Evolutionary conservation across 1,140 invertebrate species (phyloP).

Genomic region (silkworm (Bombyx mori)): DNA sequence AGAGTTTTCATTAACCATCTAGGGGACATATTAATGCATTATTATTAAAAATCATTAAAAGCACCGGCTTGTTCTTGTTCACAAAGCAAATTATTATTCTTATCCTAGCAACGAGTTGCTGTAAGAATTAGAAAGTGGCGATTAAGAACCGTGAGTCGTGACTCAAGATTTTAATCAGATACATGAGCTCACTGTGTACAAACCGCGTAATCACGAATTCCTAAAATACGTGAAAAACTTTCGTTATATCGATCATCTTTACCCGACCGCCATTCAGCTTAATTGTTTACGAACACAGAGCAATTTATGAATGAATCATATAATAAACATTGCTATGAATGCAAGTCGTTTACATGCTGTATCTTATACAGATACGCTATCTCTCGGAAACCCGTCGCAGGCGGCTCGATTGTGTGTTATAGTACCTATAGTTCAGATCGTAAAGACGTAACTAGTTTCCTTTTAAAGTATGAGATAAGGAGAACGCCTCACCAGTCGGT

Average conservation of each 20-base stretch:
- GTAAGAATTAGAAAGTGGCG: slow-evolving; percentile 23
- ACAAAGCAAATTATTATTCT: slow-evolving; percentile 8
- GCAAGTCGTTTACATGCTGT: no score
- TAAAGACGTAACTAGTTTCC: slow-evolving; percentile 60
- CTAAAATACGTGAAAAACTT: not conserved
- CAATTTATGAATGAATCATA: no score
- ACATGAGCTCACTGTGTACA: slow-evolving; percentile 16
- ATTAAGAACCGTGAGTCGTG: slow-evolving; percentile 21
- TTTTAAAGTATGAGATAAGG: slow-evolving; percentile 58
- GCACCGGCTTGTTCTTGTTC: no score
- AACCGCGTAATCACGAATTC: slow-evolving; percentile 8
- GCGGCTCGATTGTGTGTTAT: slow-evolving; percentile 10
- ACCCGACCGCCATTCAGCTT: no score
- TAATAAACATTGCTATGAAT: no score
- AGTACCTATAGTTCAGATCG: slow-evolving; percentile 36
- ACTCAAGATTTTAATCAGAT: slow-evolving; percentile 23
- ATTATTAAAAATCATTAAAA: no score
- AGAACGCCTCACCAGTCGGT: slow-evolving; percentile 28
- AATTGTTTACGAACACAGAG: no score
- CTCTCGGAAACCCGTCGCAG: not conserved
- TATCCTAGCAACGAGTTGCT: slow-evolving; percentile 8
- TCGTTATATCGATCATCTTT: not conserved
- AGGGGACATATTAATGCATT: no score
- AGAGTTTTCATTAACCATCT: no score
- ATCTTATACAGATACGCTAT: no score